These are phyloP conservation scores for Dorcus parallelipipedus DNA, from an alignment of 2,888 invertebrate genomes.

Conservation along the genomic window DNA sequence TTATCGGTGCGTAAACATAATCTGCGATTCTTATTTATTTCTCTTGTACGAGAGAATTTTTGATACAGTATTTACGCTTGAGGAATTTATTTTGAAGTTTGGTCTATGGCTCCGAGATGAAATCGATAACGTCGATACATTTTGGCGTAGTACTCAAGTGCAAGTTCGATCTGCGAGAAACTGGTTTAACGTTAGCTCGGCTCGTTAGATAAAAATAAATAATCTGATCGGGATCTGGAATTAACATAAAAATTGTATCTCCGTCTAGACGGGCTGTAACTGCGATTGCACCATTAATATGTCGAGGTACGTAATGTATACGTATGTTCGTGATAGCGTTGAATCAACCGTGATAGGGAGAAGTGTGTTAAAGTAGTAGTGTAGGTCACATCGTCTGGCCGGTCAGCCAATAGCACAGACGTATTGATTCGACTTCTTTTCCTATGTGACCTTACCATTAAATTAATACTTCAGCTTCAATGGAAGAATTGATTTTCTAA, in stretches of 20 bases:
- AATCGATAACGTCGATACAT: too few relatives aligned
- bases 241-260: conserved; percentile 16
- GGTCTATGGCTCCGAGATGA: too few relatives aligned
- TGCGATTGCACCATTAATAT: conserved; percentile 18
- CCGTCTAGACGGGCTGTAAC: conserved; percentile 15
- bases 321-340: background rate
- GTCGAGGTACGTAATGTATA: conserved; percentile 8
- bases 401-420: conserved; percentile 22
- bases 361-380: conserved; percentile 18
- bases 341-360: conserved; percentile 1
- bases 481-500: too few relatives aligned
- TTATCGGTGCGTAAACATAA: too few relatives aligned
- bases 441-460: background rate
- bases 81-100: too few relatives aligned
- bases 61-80: too few relatives aligned
- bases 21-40: too few relatives aligned
- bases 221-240: conserved; percentile 15
- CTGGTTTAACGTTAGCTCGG: background rate
- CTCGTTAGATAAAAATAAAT: conserved; percentile 12
- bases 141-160: too few relatives aligned
- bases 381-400: conserved; percentile 44
- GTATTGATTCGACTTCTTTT: background rate
- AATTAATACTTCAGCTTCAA: too few relatives aligned
- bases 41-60: too few relatives aligned
- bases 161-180: too few relatives aligned